phyloP scores from a whole-genome alignment of 2,888 invertebrate species.

The Tanytarsus gracilentus region DNA sequence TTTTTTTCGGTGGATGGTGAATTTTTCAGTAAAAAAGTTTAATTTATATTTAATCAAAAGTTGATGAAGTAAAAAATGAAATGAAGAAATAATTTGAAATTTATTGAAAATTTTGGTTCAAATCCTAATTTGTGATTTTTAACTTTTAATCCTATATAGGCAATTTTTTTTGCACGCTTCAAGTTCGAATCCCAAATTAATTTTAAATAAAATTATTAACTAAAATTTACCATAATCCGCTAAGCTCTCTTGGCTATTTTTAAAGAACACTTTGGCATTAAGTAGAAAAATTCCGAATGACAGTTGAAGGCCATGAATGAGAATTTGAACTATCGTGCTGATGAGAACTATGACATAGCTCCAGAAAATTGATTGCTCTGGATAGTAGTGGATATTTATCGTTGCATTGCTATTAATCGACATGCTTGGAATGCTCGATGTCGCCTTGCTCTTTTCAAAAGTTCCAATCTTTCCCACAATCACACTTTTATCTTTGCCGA shows the following conservation, averaged over 20 bases:
- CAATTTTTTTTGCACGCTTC: too few species aligned
- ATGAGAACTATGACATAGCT: conserved; percentile 50
- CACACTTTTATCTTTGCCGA: not conserved
- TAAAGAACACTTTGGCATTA: conserved; percentile 31
- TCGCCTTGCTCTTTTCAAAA: conserved; percentile 12
- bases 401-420: conserved; percentile 19
- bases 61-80: too few species aligned
- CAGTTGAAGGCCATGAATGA: conserved; percentile 48
- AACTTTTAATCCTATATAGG: too few species aligned
- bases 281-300: conserved; percentile 37
- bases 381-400: conserved; percentile 46
- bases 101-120: too few species aligned
- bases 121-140: too few species aligned
- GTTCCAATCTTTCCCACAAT: not conserved
- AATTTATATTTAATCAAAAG: too few species aligned
- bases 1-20: too few species aligned
- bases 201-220: not conserved
- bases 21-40: too few species aligned
- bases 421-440: conserved; percentile 18
- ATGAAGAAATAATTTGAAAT: too few species aligned
- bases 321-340: conserved; percentile 46
- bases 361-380: conserved; percentile 49
- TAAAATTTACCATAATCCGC: conserved; percentile 3
- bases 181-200: too few species aligned
- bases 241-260: conserved; percentile 5